Evolutionary conservation across 2,113 vertebrate species (phyloP), one percentile per base, ranked within the genome.

Genomic region (Halichoerus grypus): DNA sequence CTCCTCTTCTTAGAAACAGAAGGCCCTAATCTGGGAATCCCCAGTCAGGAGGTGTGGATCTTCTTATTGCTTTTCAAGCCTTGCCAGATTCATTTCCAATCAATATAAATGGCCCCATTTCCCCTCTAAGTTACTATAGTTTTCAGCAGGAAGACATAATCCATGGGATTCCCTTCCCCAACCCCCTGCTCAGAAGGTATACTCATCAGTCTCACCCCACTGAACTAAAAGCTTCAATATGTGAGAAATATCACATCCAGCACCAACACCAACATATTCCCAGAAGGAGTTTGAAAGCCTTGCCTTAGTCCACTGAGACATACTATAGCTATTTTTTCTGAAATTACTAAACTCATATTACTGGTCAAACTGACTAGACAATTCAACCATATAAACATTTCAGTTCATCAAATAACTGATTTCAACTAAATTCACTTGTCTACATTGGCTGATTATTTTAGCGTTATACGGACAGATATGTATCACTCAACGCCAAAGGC

Each of bases 271-370:
- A 76, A 33, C 11, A 36, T 49, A 71, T 55, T 39, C 33, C n/a
- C n/a, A 4, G 13, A 84, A 42, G 11, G 15, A 9, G 42, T 1
- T 53, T 28, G 8, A 85, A 12, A 49, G 7, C 24, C 4, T 76
- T 81, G 31, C 81, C 84, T 81, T 74, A 80, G 24, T n/a, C 39
- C 42, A 80, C 59, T 57, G 15, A 72, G 24, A 92, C 91, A 71
- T 74, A 39, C 13, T 88, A 31, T n/a, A 16, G 33, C 63, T 69
- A 21, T 82, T 94, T 92, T 59, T 46, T 88, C 69, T 94, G 26
- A 95, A 97, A 91, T 88, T 83, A 81, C 28, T 95, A 22, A 84
- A 55, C 21, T 95, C 46, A 16, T 90, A 22, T 53, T 61, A 88
- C 14, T 72, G 83, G 39, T 5, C 42, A 63, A 55, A 96, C 11